A percentile compares a stretch with the other conserved stretches of the same genome.
phyloP scores from a whole-genome alignment of 2,888 invertebrate genomes.

The Beris morrisii region DNA sequence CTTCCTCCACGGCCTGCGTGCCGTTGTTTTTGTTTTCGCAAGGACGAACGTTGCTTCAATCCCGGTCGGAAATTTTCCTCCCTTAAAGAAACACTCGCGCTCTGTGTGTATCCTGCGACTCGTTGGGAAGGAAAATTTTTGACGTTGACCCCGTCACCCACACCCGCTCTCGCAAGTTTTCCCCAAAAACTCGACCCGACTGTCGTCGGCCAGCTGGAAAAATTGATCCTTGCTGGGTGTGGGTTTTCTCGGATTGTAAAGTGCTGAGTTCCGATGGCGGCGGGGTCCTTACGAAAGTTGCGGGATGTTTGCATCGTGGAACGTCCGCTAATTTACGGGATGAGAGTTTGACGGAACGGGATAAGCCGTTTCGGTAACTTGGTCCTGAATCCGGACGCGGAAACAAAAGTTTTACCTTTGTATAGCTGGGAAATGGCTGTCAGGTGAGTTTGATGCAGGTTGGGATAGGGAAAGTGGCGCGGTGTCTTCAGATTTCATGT shows the following conservation, averaged over 20 bases:
- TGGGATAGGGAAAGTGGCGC: background rate
- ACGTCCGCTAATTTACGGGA: too few relatives aligned
- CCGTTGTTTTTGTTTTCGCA: constrained; percentile 14
- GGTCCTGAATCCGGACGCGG: too few relatives aligned
- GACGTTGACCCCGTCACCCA: background rate
- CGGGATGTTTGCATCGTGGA: too few relatives aligned
- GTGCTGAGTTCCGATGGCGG: too few relatives aligned
- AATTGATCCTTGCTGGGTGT: constrained; percentile 3
- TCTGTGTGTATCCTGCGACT: background rate
- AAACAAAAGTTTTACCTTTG: too few relatives aligned
- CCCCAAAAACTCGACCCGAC: too few relatives aligned
- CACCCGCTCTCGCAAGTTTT: background rate
- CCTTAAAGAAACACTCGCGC: too few relatives aligned
- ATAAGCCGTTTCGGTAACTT: too few relatives aligned
- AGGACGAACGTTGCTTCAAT: constrained; percentile 1
- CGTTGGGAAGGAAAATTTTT: constrained; percentile 3
- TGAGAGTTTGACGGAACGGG: too few relatives aligned
- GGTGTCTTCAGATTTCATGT: constrained; percentile 1
- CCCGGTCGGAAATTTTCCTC: background rate
- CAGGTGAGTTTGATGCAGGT: background rate
- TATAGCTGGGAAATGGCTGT: background rate
- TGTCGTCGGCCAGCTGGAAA: background rate
- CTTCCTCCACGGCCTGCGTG: constrained; percentile 13
- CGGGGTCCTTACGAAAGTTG: too few relatives aligned
- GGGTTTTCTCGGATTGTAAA: too few relatives aligned